A percentile compares a stretch with the other conserved stretches of the same genome.
phyloP scores from a whole-genome alignment of 2,113 vertebrate genomes.

The Ursus arctos region DNA sequence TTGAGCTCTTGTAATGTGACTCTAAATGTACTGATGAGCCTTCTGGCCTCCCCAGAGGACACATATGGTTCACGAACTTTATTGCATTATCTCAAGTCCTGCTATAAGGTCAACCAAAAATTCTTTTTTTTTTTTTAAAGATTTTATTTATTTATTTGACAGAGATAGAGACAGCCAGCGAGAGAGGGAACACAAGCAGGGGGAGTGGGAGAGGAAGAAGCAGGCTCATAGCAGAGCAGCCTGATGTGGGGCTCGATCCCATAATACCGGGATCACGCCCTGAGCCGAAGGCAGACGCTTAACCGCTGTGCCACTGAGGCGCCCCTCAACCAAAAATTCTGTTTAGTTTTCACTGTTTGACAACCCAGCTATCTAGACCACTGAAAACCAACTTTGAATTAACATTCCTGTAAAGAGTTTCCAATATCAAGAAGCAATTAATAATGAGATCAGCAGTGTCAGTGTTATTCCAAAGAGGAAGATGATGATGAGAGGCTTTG shows the following conservation, averaged over 20 bases:
- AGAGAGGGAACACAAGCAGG: no score
- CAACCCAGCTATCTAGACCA: neutral
- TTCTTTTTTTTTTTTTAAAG: neutral
- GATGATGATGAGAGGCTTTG: neutral
- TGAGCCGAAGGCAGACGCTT: no score
- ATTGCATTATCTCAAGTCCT: neutral
- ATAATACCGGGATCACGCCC: no score
- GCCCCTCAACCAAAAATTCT: neutral
- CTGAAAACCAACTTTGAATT: neutral
- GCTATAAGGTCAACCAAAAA: neutral
- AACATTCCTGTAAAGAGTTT: neutral
- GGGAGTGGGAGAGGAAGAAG: no score
- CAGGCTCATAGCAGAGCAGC: no score
- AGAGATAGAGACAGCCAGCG: no score
- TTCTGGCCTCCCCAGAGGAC: slow-evolving; percentile 34
- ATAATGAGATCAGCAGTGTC: neutral
- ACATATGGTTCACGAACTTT: neutral
- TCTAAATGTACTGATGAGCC: neutral
- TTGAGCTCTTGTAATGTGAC: neutral
- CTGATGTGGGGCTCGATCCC: no score
- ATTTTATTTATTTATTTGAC: no score
- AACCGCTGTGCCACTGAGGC: no score
- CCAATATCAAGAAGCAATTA: neutral
- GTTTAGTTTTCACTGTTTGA: neutral
- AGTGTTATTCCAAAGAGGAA: neutral